Evolutionary conservation across 30 jellyfish, hydroid and myxozoan species (phyloP), one percentile per base, ranked within the genome.

Genomic region (Hydractinia symbiolongicarpus): DNA sequence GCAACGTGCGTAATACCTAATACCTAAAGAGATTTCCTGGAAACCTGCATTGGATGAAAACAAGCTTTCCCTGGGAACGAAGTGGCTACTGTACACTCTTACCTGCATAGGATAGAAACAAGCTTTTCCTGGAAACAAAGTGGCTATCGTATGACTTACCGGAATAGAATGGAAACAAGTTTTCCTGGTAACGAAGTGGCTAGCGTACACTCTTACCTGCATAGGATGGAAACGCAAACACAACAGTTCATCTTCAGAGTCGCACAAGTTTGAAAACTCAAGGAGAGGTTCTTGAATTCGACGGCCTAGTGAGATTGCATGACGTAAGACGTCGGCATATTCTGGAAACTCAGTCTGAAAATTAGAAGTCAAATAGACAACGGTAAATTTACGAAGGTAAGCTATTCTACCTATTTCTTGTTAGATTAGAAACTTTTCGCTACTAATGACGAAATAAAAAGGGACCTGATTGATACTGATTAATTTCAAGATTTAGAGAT

Each of bases 221-320:
- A 93, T 80, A n/a, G 95, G 95, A 83, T 93, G 96, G 14, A 93
- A 66, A 16, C 84, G 88, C 50, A 93, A 82, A 58, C 98, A 93
- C 21, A 77, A 90, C 40, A 93, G 76, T 82, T 93, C 98, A 14
- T 89, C 98, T 64, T 93, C 98, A 16, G 87, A 86, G 53, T 88
- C 96, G 78, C 95, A 93, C 14, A 93, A 86, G 19, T 95, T 91
- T 17, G 98, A 96, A 72, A 85, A 79, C 54, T 93, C 98, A 11
- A 83, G 76, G 82, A 93, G 82, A 10, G 98, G 98, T 53, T 93
- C 96, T 71, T 93, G 98, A 50, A 93, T 85, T 56, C 98, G 85
- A 52, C 98, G 91, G 49, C 95, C 98, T 50, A 88, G 60, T 6
- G 98, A 93, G 21, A 93, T 79, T n/a, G 98, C 98, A 66, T 86